phyloP scores from a whole-genome alignment of 2,797 vertebrate genomes.

The Aplochiton taeniatus region DNA sequence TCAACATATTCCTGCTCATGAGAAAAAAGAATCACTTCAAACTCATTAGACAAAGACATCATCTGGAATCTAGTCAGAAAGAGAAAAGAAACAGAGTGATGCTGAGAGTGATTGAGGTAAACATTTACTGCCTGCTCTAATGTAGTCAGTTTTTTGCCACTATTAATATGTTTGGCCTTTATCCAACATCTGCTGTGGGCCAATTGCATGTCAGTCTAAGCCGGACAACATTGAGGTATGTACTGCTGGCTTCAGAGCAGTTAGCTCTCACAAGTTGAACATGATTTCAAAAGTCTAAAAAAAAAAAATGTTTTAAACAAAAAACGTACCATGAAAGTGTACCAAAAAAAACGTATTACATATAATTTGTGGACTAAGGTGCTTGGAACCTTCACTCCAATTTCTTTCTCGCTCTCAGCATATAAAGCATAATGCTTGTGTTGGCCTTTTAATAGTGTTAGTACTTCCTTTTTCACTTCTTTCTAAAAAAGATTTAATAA shows the following conservation, averaged over 20 bases:
- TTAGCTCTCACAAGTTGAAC: slow-evolving; percentile 13
- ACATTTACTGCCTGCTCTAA: slow-evolving; percentile 36
- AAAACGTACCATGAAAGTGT: slow-evolving; percentile 31
- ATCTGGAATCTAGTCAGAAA: slow-evolving; percentile 6
- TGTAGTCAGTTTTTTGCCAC: slow-evolving; percentile 13
- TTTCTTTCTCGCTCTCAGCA: slow-evolving; percentile 38
- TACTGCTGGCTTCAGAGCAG: slow-evolving; percentile 47
- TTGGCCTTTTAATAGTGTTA: slow-evolving; percentile 63
- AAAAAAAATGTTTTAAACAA: slow-evolving; percentile 5
- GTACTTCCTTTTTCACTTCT: slow-evolving; percentile 47
- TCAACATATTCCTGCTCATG: slow-evolving; percentile 42
- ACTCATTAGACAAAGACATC: too few species aligned
- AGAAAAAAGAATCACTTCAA: too few species aligned
- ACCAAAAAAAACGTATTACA: slow-evolving; percentile 50
- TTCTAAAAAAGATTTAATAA: slow-evolving; percentile 59
- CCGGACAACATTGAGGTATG: slow-evolving; percentile 56
- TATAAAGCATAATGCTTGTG: slow-evolving; percentile 19
- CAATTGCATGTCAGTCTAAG: slow-evolving; percentile 16
- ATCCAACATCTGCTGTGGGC: slow-evolving; percentile 23
- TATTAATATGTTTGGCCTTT: slow-evolving; percentile 38
- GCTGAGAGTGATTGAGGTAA: slow-evolving; percentile 60
- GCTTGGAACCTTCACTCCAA: slow-evolving; percentile 21
- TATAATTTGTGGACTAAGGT: slow-evolving; percentile 38
- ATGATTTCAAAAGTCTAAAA: slow-evolving; percentile 16
- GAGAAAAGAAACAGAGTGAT: slow-evolving; percentile 11